Conservation (phyloP, 2,113 vertebrate genomes). For the Paramormyrops kingsleyae region DNA sequence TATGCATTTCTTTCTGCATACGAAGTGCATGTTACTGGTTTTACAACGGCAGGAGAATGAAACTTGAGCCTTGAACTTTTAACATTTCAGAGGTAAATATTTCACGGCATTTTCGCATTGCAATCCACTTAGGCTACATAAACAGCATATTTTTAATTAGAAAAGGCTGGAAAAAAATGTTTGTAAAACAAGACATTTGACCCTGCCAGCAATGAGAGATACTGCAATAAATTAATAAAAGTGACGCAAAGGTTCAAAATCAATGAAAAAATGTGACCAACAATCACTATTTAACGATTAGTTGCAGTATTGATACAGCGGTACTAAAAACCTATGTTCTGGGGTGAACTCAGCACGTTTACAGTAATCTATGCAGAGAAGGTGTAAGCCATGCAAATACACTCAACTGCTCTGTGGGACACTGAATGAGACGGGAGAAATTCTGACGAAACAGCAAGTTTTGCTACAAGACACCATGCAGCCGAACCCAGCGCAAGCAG, state of each 20-base stretch:
- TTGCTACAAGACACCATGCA: not conserved
- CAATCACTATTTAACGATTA: not conserved
- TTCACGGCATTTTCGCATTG: not conserved
- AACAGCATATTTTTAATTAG: not conserved
- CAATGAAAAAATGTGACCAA: not conserved
- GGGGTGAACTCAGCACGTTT: not conserved
- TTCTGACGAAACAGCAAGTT: not conserved
- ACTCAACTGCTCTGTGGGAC: not conserved
- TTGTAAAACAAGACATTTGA: not conserved
- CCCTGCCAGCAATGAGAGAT: not conserved
- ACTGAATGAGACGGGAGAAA: not conserved
- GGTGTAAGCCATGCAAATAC: not conserved
- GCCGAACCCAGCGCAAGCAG: not conserved
- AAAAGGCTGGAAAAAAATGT: not conserved
- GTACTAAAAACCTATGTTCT: not conserved
- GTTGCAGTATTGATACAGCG: not conserved
- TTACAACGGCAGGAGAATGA: not conserved
- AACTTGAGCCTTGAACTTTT: not conserved
- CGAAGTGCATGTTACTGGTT: no score
- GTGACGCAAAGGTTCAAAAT: not conserved
- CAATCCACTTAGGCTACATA: not conserved
- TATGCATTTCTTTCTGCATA: no score
- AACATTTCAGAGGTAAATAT: not conserved
- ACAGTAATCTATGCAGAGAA: not conserved
- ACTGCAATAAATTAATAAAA: not conserved